Evolutionary conservation across 1,140 invertebrate genomes (phyloP).

Genomic region (Tetramorium parvispinum): DNA sequence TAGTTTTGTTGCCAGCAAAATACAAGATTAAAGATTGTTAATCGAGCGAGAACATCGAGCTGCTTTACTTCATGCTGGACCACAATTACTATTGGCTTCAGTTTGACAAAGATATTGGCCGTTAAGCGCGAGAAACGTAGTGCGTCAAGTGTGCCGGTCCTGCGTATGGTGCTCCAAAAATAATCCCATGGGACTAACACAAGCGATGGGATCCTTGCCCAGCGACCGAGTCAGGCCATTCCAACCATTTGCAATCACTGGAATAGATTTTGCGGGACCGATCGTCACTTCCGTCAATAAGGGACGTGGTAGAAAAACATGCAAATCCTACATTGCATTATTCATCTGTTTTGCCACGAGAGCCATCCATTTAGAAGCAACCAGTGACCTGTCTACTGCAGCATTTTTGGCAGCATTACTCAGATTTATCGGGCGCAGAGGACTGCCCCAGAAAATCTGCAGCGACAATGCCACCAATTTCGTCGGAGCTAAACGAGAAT

Average conservation of each 20-base stretch:
- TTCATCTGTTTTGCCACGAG: no score
- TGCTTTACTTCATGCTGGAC: neutral
- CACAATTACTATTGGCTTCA: neutral
- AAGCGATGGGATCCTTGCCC: slow-evolving; percentile 80
- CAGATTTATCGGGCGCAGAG: no score
- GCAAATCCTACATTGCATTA: no score
- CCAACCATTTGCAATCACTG: slow-evolving; percentile 72
- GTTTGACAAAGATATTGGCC: neutral
- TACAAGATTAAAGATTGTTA: neutral
- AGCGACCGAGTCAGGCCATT: slow-evolving; percentile 59
- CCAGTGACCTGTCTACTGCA: no score
- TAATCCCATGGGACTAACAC: neutral
- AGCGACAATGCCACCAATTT: slow-evolving; percentile 78
- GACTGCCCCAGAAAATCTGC: no score
- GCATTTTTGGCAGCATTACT: no score
- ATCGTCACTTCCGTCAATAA: neutral
- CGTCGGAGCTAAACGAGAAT: slow-evolving; percentile 65
- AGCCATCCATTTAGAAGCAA: no score
- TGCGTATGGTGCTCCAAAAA: neutral
- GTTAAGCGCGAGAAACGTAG: neutral
- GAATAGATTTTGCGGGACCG: slow-evolving; percentile 81
- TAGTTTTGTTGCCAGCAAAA: neutral
- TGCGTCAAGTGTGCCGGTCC: neutral
- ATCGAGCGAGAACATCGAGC: neutral
- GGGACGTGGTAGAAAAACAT: no score